Percentiles rank a stretch among this genome's conserved stretches.
phyloP scores from a whole-genome alignment of 2,888 invertebrate species.

The Cabera pusaria region DNA sequence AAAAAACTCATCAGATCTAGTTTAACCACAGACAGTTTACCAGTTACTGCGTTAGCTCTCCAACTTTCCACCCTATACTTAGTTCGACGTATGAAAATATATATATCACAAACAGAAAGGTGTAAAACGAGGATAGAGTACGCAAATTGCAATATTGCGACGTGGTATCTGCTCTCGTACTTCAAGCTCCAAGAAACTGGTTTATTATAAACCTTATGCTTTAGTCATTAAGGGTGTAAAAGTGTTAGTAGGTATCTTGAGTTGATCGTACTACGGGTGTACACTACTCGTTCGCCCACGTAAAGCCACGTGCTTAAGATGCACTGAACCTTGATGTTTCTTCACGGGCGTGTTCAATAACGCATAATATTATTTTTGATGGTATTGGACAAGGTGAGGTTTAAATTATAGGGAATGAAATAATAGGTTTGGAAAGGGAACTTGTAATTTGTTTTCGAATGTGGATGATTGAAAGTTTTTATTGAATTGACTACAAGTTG shows the following conservation, averaged over 20 bases:
- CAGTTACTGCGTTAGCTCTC: too few relatives aligned
- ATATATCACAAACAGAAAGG: constrained; percentile 26
- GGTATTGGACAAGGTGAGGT: constrained; percentile 12
- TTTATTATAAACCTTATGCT: constrained; percentile 10
- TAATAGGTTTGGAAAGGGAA: too few relatives aligned
- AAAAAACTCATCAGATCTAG: too few relatives aligned
- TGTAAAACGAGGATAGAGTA: constrained; percentile 30
- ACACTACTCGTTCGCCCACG: constrained; percentile 68
- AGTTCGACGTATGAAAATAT: not conserved
- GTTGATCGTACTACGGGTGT: constrained; percentile 30
- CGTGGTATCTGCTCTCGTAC: constrained; percentile 14
- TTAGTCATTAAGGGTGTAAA: constrained; percentile 9
- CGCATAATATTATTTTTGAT: constrained; percentile 20
- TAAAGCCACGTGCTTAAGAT: constrained; percentile 53
- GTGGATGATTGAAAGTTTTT: too few relatives aligned
- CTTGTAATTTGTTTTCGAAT: too few relatives aligned
- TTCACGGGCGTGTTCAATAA: constrained; percentile 36
- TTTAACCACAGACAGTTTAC: too few relatives aligned
- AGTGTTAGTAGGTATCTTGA: constrained; percentile 2
- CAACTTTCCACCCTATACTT: not conserved
- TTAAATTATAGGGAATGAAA: too few relatives aligned
- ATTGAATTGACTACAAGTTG: too few relatives aligned
- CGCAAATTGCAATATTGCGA: constrained; percentile 32
- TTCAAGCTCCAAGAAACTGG: not conserved
- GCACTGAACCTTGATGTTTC: constrained; percentile 39